Evolutionary conservation across 2,888 invertebrate genomes (phyloP).

Genomic region (Caenorhabditis doughertyi): DNA sequence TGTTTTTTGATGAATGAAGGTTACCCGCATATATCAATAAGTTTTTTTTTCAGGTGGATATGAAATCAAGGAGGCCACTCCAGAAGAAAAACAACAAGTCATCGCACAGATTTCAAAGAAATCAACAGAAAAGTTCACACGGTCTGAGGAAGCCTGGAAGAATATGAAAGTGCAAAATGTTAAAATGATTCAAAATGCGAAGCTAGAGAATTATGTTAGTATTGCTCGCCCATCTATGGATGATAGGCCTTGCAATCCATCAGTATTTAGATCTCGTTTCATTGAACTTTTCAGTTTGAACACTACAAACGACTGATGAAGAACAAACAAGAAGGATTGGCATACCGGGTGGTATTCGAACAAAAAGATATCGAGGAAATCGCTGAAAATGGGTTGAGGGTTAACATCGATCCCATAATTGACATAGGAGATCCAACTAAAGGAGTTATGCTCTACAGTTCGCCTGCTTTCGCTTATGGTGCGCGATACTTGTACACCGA

Average conservation of each 20-base stretch:
- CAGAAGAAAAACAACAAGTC: not conserved
- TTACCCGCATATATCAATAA: too few species aligned
- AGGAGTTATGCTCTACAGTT: conserved; percentile 47
- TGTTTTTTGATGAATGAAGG: too few species aligned
- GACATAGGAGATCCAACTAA: conserved; percentile 48
- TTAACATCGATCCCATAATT: not conserved
- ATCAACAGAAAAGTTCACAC: too few species aligned
- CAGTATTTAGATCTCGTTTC: too few species aligned
- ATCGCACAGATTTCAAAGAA: not conserved
- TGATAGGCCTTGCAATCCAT: too few species aligned
- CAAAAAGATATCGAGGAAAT: conserved; percentile 10
- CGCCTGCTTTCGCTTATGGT: conserved; percentile 19
- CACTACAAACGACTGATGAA: conserved; percentile 9
- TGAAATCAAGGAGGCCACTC: conserved; percentile 8
- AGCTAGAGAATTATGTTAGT: conserved; percentile 6
- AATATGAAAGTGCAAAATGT: not conserved
- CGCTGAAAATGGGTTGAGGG: conserved; percentile 20
- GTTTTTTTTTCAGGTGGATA: conserved; percentile 2
- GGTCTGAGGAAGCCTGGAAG: conserved; percentile 25
- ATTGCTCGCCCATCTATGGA: too few species aligned
- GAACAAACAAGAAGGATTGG: conserved; percentile 2
- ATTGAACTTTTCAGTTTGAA: conserved; percentile 46
- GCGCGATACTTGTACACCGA: conserved; percentile 20
- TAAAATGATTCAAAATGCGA: conserved; percentile 9
- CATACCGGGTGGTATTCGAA: conserved; percentile 34